Conservation (phyloP, 2,797 vertebrate genomes). For the Mycteria americana region DNA sequence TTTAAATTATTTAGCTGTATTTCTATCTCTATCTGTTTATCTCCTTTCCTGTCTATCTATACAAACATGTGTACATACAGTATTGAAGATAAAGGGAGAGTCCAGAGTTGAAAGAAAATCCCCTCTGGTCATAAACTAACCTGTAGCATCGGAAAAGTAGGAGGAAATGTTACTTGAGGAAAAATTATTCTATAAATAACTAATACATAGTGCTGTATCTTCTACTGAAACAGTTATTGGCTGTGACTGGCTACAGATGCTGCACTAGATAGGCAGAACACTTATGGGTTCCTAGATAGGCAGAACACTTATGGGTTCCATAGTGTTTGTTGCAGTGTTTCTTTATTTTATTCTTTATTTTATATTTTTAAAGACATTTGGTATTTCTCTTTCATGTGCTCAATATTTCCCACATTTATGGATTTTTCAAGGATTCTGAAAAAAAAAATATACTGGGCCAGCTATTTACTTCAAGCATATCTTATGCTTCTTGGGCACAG, state of each 20-base stretch:
- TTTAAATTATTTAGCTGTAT: neutral
- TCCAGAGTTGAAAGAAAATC: neutral
- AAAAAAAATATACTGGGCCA: neutral
- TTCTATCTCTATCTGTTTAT: neutral
- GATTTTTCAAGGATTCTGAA: neutral
- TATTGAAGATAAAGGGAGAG: neutral
- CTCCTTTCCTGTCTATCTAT: neutral
- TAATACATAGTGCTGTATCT: neutral
- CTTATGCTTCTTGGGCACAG: neutral
- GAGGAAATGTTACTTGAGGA: neutral
- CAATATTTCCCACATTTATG: neutral
- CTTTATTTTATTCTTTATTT: neutral
- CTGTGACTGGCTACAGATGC: neutral
- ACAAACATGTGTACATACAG: neutral
- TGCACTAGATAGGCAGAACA: neutral
- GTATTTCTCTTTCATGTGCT: neutral
- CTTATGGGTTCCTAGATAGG: neutral
- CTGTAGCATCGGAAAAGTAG: neutral
- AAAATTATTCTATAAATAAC: neutral
- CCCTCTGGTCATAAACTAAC: neutral
- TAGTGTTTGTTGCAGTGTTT: neutral
- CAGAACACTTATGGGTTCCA: neutral
- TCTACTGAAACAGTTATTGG: neutral
- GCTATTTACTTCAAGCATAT: neutral
- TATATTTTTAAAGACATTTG: neutral